Evolutionary conservation across 2,888 invertebrate species (phyloP), one percentile per base, ranked within the genome.

Genomic region (Laspeyria flexula): DNA sequence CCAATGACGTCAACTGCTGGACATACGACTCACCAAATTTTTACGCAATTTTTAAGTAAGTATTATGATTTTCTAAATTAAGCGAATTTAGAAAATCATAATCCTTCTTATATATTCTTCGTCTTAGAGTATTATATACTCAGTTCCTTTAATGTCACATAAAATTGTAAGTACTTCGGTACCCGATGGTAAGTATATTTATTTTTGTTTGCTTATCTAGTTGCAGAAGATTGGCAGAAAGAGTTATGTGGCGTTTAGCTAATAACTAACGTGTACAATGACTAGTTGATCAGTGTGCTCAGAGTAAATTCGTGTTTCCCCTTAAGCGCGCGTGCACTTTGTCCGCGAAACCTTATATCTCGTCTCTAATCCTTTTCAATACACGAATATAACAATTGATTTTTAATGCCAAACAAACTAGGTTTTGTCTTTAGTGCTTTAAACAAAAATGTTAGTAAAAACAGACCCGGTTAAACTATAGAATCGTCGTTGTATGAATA

Each of bases 271-370:
- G 21, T 33, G 39, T 23, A 45, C 38, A 43, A 55, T 49, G 61
- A 50, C 47, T 46, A 41, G 23, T 49, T 58, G 52, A 63, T 56
- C 53, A 58, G 54, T 60, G 54, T 54, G 51, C 46, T 23, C 46
- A 48, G 46, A 38, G 33, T 58, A 56, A 34, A 34, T 50, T 65
- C 66, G 69, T 71, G 58, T 57, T 65, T 61, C 41, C 63, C 69
- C 58, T 48, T 48, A 48, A 56, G 68, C 74, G 64, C 50, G 42
- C 29, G 57, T 50, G 63, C 57, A 35, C 45, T 16, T 49, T 43
- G 52, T 44, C 44, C 55, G 37, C 52, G 54, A 58, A 47, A 48
- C 49, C 53, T 50, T 38, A 33, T 49, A 43, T 55, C 60, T 55
- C 55, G 46, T 55, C 53, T 64, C 49, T 63, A 52, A 58, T 55